Conservation (phyloP, 2,113 vertebrate species). For the Romanogobio albipinnatus region DNA sequence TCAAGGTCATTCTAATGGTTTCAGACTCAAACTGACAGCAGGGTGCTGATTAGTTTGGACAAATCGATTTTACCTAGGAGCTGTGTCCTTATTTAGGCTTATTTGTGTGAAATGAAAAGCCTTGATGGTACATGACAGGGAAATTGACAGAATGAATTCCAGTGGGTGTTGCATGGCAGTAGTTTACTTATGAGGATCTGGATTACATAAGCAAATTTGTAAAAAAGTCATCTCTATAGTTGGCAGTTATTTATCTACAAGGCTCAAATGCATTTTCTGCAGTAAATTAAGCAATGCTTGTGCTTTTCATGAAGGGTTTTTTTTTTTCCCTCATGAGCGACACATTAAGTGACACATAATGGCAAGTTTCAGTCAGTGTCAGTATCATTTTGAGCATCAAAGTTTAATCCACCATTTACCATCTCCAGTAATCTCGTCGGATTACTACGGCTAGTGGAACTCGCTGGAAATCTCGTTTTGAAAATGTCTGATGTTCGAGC, state of each 20-base stretch:
- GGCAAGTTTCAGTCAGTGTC: constrained; percentile 35
- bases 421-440: constrained; percentile 65
- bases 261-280: background rate
- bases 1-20: constrained; percentile 46
- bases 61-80: constrained; percentile 53
- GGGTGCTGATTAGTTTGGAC: constrained; percentile 49
- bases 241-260: background rate
- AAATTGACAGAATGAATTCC: constrained; percentile 27
- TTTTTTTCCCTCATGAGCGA: background rate
- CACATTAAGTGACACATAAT: constrained; percentile 33
- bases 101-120: constrained; percentile 50
- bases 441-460: constrained; percentile 60
- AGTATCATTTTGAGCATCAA: constrained; percentile 32
- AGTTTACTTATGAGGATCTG: constrained; percentile 12
- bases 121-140: constrained; percentile 38
- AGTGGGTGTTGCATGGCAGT: constrained; percentile 4
- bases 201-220: constrained; percentile 34
- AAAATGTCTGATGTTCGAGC: constrained; percentile 45
- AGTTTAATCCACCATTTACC: constrained; percentile 66
- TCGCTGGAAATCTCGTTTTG: constrained; percentile 59
- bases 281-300: background rate
- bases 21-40: constrained; percentile 31
- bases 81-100: constrained; percentile 42
- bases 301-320: background rate
- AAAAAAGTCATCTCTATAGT: constrained; percentile 14